Conservation (phyloP, 2,888 invertebrate genomes). For the Anthophora plumipes region DNA sequence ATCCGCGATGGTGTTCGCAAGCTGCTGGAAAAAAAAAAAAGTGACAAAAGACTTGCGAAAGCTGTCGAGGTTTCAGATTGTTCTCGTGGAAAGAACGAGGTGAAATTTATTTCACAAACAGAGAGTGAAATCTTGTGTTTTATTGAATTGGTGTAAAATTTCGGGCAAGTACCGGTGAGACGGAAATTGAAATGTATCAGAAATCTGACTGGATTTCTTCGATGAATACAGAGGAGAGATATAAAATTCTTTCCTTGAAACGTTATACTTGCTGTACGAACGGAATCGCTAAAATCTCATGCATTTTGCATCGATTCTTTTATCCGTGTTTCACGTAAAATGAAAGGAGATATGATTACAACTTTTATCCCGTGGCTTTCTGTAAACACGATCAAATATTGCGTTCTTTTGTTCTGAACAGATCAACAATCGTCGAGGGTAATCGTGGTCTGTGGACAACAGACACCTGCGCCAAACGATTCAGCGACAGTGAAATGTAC, state of each 20-base stretch:
- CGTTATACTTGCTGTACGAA: constrained; percentile 4
- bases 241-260: constrained; percentile 17
- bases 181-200: constrained; percentile 20
- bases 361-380: background rate
- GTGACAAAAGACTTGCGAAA: too few species aligned
- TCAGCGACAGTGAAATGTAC: constrained; percentile 63
- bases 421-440: constrained; percentile 30
- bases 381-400: background rate
- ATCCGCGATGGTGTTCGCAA: too few species aligned
- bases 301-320: constrained; percentile 30
- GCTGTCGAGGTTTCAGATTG: too few species aligned
- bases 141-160: constrained; percentile 29
- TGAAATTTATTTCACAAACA: too few species aligned
- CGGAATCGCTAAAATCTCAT: constrained; percentile 43
- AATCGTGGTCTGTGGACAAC: constrained; percentile 44
- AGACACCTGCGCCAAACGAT: constrained; percentile 46
- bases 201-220: constrained; percentile 28
- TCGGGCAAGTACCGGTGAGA: background rate
- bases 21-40: too few species aligned
- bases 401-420: constrained; percentile 13
- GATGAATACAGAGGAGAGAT: constrained; percentile 15
- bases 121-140: too few species aligned
- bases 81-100: too few species aligned
- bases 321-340: background rate
- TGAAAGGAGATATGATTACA: constrained; percentile 11